phyloP scores from a whole-genome alignment of 1,140 invertebrate genomes.

The Trypoxylus dichotomus region DNA sequence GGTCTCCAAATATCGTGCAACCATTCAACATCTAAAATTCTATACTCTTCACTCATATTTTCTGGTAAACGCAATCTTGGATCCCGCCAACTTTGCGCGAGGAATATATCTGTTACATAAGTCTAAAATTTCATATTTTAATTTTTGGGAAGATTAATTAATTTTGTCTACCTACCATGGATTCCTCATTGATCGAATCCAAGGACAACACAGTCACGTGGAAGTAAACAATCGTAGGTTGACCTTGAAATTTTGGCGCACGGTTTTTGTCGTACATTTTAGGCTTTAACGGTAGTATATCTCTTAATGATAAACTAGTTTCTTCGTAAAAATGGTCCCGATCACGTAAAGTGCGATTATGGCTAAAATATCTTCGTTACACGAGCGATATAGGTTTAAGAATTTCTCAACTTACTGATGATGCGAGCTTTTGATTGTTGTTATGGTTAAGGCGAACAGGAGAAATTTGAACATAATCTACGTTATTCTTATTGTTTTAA shows the following conservation, averaged over 20 bases:
- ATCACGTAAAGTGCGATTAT: constrained; percentile 10
- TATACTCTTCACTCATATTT: constrained; percentile 90
- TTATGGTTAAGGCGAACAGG: constrained; percentile 40
- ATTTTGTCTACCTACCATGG: constrained; percentile 69
- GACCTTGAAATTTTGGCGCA: constrained; percentile 80
- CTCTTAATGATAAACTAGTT: constrained; percentile 71
- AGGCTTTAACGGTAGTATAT: constrained; percentile 80
- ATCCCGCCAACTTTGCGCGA: constrained; percentile 90
- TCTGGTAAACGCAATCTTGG: constrained; percentile 80
- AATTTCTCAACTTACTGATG: constrained; percentile 39
- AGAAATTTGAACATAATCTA: constrained; percentile 38
- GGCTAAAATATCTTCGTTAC: not conserved
- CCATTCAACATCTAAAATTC: constrained; percentile 88
- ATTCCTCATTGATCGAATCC: constrained; percentile 89
- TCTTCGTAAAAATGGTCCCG: constrained; percentile 51
- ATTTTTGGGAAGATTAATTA: constrained; percentile 25
- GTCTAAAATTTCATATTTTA: constrained; percentile 61
- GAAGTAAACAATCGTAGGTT: constrained; percentile 85
- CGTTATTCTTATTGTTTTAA: constrained; percentile 28
- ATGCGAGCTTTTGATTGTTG: constrained; percentile 43
- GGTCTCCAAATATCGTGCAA: constrained; percentile 89
- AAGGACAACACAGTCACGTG: constrained; percentile 86
- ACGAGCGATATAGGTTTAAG: too few species aligned
- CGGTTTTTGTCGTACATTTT: constrained; percentile 89
- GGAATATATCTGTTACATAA: constrained; percentile 88